Conservation (phyloP, 2,888 invertebrate genomes). For the Thumatha senex region DNA sequence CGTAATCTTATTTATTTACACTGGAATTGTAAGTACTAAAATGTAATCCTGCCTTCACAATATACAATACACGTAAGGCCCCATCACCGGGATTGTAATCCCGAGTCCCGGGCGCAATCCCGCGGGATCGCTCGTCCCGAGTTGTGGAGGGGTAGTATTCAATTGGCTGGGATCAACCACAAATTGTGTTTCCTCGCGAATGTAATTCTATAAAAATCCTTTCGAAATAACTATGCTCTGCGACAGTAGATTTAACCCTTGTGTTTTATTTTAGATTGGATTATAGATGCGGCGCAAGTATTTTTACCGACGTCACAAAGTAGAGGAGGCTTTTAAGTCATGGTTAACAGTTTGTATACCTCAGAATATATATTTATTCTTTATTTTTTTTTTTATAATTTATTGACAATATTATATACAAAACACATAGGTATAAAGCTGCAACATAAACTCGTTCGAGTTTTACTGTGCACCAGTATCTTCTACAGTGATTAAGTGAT, state of each 20-base stretch:
- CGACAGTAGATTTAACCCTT: background rate
- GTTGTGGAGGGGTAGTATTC: slow-evolving; percentile 35
- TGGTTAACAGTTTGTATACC: too few relatives aligned
- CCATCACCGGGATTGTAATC: slow-evolving; percentile 5
- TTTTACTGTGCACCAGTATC: too few relatives aligned
- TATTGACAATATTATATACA: too few relatives aligned
- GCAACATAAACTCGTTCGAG: too few relatives aligned
- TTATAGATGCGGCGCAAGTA: too few relatives aligned
- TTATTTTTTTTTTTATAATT: too few relatives aligned
- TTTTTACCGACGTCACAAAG: too few relatives aligned
- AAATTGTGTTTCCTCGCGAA: slow-evolving; percentile 27
- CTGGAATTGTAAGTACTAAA: slow-evolving; percentile 9
- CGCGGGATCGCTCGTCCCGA: slow-evolving; percentile 39
- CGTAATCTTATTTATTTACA: background rate
- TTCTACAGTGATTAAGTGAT: too few relatives aligned
- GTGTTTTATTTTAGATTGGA: background rate
- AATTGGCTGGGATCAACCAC: slow-evolving; percentile 39
- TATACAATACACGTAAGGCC: slow-evolving; percentile 2
- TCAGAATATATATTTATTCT: too few relatives aligned
- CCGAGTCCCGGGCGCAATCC: slow-evolving; percentile 21
- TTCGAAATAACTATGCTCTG: slow-evolving; percentile 17
- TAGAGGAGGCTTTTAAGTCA: too few relatives aligned
- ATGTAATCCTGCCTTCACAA: slow-evolving; percentile 22
- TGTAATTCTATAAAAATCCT: slow-evolving; percentile 27
- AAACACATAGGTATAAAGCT: too few relatives aligned